Conservation (phyloP, 2,888 invertebrate species). For the Rugalucina vietnamica region DNA sequence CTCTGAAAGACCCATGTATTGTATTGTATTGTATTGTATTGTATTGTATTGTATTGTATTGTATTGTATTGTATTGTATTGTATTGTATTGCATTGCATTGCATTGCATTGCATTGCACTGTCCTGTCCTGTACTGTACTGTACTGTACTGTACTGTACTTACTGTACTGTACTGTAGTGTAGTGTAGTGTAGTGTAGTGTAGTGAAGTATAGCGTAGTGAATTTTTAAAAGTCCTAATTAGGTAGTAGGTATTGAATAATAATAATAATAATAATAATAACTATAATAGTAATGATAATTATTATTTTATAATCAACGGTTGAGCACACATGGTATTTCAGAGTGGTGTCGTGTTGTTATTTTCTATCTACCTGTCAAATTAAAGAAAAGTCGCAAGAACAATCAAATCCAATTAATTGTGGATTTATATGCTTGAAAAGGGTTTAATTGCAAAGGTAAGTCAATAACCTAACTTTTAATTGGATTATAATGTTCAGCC, state of each 20-base stretch:
- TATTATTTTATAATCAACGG: no score
- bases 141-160: not conserved
- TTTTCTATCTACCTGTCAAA: no score
- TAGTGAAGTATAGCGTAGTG: not conserved
- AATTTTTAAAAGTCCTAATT: not conserved
- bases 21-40: conserved; percentile 29
- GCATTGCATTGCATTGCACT: not conserved
- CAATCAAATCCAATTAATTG: no score
- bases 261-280: no score
- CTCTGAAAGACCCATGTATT: conserved; percentile 18
- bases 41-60: conserved; percentile 40
- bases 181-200: not conserved
- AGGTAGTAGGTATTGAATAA: not conserved
- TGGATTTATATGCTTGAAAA: no score
- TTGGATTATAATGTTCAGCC: no score
- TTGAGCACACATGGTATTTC: no score
- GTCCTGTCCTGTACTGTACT: not conserved
- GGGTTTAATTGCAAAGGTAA: no score
- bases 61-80: not conserved
- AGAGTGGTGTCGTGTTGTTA: no score
- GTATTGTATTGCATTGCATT: not conserved
- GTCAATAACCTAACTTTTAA: no score
- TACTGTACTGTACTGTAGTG: not conserved
- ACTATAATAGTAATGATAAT: no score
- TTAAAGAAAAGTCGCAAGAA: no score